These are phyloP conservation scores for Eulemur albifrons DNA, from an alignment of 2,797 vertebrate species.

Conservation along the genomic window DNA sequence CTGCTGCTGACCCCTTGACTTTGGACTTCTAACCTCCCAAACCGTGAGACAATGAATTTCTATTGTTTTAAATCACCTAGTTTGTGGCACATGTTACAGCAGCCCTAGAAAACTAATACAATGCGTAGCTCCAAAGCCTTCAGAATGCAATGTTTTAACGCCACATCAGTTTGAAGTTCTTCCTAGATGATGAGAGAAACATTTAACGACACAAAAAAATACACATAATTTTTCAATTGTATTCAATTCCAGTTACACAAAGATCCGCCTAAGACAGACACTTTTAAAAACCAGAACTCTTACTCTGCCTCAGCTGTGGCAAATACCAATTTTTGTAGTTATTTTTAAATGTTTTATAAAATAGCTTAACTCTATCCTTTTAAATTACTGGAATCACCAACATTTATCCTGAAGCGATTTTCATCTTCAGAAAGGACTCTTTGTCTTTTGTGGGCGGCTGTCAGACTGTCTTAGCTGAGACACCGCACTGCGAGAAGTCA, in stretches of 20 bases:
- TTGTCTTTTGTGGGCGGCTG: not conserved
- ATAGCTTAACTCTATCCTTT: slow-evolving; percentile 25
- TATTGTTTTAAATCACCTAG: not conserved
- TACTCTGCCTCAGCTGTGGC: not conserved
- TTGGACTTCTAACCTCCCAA: not conserved
- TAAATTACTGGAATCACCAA: not conserved
- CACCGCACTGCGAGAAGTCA: not conserved
- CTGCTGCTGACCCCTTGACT: not conserved
- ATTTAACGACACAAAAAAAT: not conserved
- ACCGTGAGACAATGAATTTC: not conserved
- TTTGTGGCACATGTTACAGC: not conserved
- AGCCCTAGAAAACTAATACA: not conserved
- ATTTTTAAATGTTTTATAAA: slow-evolving; percentile 46
- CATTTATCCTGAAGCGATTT: slow-evolving; percentile 37
- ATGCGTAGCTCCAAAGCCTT: not conserved
- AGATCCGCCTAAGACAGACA: not conserved
- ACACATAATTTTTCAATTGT: not conserved
- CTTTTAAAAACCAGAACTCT: not conserved
- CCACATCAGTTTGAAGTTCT: not conserved
- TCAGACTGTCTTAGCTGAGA: not conserved
- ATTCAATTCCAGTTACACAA: not conserved
- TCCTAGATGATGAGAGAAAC: not conserved
- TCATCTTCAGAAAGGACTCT: not conserved
- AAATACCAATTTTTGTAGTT: not conserved
- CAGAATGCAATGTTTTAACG: not conserved